Base-by-base conservation (phyloP, 2,113 vertebrate genomes). In the Perca schrenkii region DNA sequence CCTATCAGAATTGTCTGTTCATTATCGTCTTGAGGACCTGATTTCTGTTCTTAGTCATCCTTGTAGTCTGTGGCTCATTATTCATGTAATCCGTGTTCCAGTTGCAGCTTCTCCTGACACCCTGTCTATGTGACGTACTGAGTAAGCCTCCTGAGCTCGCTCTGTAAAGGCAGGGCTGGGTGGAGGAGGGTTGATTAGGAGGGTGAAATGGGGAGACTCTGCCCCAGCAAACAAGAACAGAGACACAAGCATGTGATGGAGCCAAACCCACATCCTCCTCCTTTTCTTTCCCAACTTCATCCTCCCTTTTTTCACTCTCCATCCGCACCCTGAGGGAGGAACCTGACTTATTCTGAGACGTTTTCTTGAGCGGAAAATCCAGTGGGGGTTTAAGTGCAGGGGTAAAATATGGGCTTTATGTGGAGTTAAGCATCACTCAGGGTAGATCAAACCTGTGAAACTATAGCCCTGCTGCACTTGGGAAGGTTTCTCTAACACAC, bases 81-180 rank as follows among this genome's bases (percentile, higher is more conserved):
- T 91, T 92, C 85, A 79, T 91, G 84, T 92, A 76, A 91, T 91
- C 81, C 66, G 12, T 86, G 89, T 87, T 90, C 85, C 78, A 86
- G 89, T 82, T 80, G 77, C 80, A 86, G 89, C 69, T 62, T 62
- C 70, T 87, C 77, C 83, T 85, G 88, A 91, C 88, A 87, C 83
- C 40, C 61, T 62, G 89, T 88, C 89, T 76, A 19, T 64, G 75
- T 84, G 87, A 88, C 61, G 31, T 61, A 60, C 64, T 5, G 47
- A 72, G 83, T 50, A 69, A 83, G 79, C 52, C 79, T 74, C 68
- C 77, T 57, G 79, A 65, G 46, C 79, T 77, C 5, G 7, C 87
- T 79, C 46, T 46, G 61, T 36, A 49, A 65, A 60, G 62, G 53
- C 56, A 72, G 60, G 82, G 71, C 54, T 6, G 63, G 63, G 72